Percentiles rank a stretch among this genome's conserved stretches.
Evolutionary conservation across 2,113 vertebrate species (phyloP).

Genomic region (Pseudorhombus dupliciocellatus): DNA sequence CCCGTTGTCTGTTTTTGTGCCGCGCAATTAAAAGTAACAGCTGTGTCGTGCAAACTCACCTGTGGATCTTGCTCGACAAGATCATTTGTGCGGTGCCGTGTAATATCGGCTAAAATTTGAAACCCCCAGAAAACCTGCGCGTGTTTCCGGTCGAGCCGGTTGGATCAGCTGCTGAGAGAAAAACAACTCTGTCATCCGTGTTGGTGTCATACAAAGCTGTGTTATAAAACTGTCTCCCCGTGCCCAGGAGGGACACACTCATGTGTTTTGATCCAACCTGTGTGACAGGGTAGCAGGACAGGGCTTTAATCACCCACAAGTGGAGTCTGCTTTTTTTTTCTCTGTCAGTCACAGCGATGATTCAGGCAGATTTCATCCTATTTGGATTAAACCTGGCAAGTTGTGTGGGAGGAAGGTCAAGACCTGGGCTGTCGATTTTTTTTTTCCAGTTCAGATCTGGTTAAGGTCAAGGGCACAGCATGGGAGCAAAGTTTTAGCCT

Average conservation of each 20-base stretch:
- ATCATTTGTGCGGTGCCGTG: neutral
- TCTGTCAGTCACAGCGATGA: neutral
- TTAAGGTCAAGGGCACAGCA: neutral
- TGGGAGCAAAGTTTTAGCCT: too few relatives aligned
- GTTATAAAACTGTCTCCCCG: neutral
- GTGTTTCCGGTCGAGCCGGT: constrained; percentile 37
- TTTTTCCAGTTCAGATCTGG: too few relatives aligned
- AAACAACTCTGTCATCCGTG: constrained; percentile 28
- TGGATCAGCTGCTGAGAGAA: constrained; percentile 11
- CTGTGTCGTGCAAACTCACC: neutral
- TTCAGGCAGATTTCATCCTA: neutral
- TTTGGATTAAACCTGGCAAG: neutral
- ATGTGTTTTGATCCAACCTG: constrained; percentile 12
- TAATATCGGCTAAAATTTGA: constrained; percentile 1
- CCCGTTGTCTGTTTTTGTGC: neutral
- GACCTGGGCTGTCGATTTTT: neutral
- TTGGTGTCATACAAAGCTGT: constrained; percentile 25
- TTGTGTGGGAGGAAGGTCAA: neutral
- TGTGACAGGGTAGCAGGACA: neutral
- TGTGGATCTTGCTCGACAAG: constrained; percentile 13
- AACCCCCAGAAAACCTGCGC: neutral
- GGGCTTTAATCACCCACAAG: neutral
- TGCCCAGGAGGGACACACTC: neutral
- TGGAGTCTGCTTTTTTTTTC: neutral
- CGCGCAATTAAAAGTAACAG: constrained; percentile 28